phyloP scores from a whole-genome alignment of 1,140 invertebrate genomes.

The Cotesia glomerata region DNA sequence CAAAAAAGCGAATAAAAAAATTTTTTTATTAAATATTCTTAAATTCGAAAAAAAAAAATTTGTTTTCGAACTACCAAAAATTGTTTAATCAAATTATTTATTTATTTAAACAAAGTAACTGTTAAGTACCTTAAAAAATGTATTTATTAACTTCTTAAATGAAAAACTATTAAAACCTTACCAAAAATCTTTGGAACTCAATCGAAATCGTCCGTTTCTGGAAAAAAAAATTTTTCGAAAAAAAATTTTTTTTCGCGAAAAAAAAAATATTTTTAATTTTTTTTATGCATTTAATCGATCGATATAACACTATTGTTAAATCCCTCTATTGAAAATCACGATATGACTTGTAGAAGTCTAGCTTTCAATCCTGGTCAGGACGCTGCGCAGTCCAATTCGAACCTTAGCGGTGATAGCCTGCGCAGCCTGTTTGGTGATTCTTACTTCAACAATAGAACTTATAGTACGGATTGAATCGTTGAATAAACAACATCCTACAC shows the following conservation, averaged over 20 bases:
- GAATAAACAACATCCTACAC: neutral
- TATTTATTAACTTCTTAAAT: no score
- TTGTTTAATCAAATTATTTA: no score
- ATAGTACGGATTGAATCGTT: neutral
- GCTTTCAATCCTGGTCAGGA: constrained; percentile 21
- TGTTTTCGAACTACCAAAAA: no score
- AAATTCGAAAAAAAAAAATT: no score
- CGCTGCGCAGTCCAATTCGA: constrained; percentile 16
- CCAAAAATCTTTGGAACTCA: no score
- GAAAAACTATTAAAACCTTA: no score
- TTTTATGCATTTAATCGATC: constrained; percentile 1
- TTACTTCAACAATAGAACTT: constrained; percentile 1
- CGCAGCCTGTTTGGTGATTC: constrained; percentile 11
- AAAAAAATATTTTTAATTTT: neutral
- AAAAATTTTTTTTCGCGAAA: constrained; percentile 6
- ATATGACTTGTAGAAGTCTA: neutral
- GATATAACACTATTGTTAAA: constrained; percentile 11
- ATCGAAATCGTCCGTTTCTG: neutral
- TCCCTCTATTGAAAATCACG: constrained; percentile 5
- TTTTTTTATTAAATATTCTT: no score
- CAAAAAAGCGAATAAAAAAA: no score
- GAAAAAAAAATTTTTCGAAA: neutral
- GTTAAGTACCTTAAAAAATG: no score
- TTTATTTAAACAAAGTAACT: no score
- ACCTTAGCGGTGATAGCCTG: constrained; percentile 19